phyloP scores from a whole-genome alignment of 2,888 invertebrate genomes.

The Ormyrus pomaceus region DNA sequence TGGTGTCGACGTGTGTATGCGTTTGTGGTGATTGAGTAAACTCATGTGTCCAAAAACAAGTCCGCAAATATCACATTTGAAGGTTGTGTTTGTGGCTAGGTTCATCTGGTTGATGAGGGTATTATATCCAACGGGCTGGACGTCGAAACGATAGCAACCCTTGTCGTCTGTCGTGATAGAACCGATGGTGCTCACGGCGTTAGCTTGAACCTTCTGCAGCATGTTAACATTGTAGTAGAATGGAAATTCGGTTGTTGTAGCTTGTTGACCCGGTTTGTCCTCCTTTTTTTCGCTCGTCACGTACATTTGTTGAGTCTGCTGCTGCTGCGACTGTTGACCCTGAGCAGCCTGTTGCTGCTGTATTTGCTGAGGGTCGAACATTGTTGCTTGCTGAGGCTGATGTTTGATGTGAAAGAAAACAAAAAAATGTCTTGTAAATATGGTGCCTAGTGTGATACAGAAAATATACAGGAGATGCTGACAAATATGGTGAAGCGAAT shows the following conservation, averaged over 20 bases:
- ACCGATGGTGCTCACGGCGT: conserved; percentile 74
- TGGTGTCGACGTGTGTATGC: conserved; percentile 82
- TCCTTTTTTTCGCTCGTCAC: conserved; percentile 73
- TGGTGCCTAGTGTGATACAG: too few species aligned
- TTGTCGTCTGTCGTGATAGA: conserved; percentile 76
- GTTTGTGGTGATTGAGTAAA: conserved; percentile 90
- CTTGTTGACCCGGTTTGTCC: conserved; percentile 72
- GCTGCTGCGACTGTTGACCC: conserved; percentile 78
- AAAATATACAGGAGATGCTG: too few species aligned
- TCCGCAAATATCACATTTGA: conserved; percentile 92
- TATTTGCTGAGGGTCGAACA: conserved; percentile 76
- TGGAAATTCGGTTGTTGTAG: conserved; percentile 74
- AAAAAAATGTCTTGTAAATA: background rate
- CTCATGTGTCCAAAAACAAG: conserved; percentile 90
- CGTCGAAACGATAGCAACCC: conserved; percentile 77
- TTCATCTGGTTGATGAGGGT: conserved; percentile 92
- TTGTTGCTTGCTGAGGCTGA: conserved; percentile 61
- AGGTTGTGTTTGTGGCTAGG: conserved; percentile 86
- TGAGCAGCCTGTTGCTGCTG: conserved; percentile 83
- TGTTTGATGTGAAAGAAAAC: conserved; percentile 27
- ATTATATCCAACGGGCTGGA: conserved; percentile 83
- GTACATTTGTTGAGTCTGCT: conserved; percentile 72
- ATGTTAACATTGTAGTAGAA: conserved; percentile 77
- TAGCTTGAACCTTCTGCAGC: conserved; percentile 76
- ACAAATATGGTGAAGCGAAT: too few species aligned